Evolutionary conservation across 1,140 invertebrate genomes (phyloP), one percentile per base, ranked within the genome.

Genomic region (Himalopsyche phryganea): DNA sequence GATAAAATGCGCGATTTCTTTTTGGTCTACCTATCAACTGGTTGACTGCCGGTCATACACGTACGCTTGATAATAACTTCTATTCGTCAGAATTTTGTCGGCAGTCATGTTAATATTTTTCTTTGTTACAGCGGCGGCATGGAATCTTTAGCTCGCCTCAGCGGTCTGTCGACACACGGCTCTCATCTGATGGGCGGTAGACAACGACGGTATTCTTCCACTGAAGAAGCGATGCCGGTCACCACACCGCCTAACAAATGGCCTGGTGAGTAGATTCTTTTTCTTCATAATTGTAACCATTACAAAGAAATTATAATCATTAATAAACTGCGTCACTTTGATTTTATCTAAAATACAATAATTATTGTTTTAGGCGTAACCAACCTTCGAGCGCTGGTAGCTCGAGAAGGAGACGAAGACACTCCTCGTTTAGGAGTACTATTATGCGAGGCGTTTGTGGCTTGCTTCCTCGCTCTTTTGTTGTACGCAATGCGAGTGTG

Each of bases 351-450:
- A n/a, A n/a, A n/a, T n/a, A n/a, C n/a, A n/a, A n/a, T n/a, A n/a
- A 57, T 40, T 56, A 51, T 5, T 40, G 6, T 4, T 56, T 13
- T 44, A 78, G 76, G 94, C 19, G 95, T 98, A 0, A 92, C 94
- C 1, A 94, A 92, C 62, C 77, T 99, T 36, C 83, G 94, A 10
- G 91, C 94, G 0, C 76, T 98, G 38, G 74, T 98, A 2, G 88
- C 91, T 0, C 80, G 94, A 11, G 96, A 98, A 67, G 95, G 98
- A 65, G 96, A 98, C 69, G 95, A 98, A 68, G 96, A 98, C 71
- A 88, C 92, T 0, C 96, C 96, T 0, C 90, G 94, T 66, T 75
- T 99, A 19, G 91, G 91, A 64, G 89, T 97, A 14, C 78, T 99
- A 1, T 80, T 99, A 9, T 90, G 91, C 52, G 96, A 99, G 76